Evolutionary conservation across 1,140 invertebrate species (phyloP).

Genomic region (Drosophila sp.): DNA sequence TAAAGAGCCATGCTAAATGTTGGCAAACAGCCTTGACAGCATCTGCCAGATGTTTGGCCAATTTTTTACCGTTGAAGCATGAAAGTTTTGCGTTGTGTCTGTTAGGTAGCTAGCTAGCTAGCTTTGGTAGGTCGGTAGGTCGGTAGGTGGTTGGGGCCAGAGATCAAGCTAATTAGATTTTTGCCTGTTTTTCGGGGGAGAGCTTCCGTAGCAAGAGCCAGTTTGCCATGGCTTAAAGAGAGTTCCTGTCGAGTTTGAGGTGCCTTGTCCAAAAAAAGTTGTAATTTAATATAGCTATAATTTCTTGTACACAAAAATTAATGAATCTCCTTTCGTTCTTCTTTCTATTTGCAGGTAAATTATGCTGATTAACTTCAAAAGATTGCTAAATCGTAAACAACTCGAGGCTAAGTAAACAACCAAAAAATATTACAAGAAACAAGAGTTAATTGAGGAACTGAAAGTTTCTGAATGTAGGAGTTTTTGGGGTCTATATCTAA

Average conservation of each 20-base stretch:
- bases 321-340: not conserved
- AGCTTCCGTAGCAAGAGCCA: not conserved
- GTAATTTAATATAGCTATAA: not conserved
- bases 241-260: not conserved
- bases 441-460: too few relatives aligned
- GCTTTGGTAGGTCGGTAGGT: too few relatives aligned
- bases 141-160: not conserved
- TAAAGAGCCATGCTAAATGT: conserved; percentile 25
- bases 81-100: conserved; percentile 37
- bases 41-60: conserved; percentile 46
- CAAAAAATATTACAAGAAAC: too few relatives aligned
- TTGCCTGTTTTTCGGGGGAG: not conserved
- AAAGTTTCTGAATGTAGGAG: too few relatives aligned
- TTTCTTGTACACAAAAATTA: not conserved
- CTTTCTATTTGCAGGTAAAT: conserved; percentile 32
- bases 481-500: too few relatives aligned
- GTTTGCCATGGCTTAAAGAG: not conserved
- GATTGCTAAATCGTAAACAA: not conserved
- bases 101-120: not conserved
- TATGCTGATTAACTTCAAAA: conserved; percentile 12
- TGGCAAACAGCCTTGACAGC: conserved; percentile 32
- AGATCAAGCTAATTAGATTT: conserved; percentile 53
- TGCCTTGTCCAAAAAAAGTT: not conserved
- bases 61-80: conserved; percentile 40
- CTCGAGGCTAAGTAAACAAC: not conserved